Evolutionary conservation across 2,113 vertebrate genomes (phyloP).

Genomic region (Plestiodon gilberti): DNA sequence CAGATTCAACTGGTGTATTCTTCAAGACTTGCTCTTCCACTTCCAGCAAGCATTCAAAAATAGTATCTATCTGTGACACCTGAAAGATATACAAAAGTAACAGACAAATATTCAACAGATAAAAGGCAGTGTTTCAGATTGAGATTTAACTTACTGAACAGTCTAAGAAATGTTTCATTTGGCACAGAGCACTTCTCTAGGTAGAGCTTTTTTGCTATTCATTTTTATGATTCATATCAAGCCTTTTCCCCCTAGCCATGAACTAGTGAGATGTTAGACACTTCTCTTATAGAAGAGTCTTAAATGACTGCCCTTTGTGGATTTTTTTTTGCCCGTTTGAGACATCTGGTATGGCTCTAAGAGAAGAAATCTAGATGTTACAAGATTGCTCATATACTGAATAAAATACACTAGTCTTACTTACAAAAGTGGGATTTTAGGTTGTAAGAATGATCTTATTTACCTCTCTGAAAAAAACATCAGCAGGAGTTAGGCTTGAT

Average conservation of each 20-base stretch:
- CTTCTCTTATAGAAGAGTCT: background rate
- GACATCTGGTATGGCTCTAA: background rate
- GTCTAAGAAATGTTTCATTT: slow-evolving; percentile 5
- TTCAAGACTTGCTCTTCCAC: slow-evolving; percentile 89
- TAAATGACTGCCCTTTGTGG: background rate
- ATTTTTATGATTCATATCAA: background rate
- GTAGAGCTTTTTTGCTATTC: background rate
- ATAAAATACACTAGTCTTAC: background rate
- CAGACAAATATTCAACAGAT: background rate
- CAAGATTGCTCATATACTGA: background rate
- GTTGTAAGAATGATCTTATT: slow-evolving; percentile 2
- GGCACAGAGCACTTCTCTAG: background rate
- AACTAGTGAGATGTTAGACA: background rate
- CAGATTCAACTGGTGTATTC: slow-evolving; percentile 77
- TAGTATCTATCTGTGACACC: slow-evolving; percentile 92
- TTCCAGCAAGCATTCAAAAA: slow-evolving; percentile 92
- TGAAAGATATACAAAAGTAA: slow-evolving; percentile 52
- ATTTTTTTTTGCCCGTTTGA: background rate
- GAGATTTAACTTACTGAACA: background rate
- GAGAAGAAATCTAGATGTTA: background rate
- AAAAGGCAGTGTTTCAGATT: background rate
- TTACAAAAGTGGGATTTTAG: background rate
- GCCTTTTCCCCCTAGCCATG: background rate
- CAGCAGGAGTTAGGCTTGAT: slow-evolving; percentile 87
- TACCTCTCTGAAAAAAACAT: slow-evolving; percentile 97